A percentile compares a stretch with the other conserved stretches of the same genome.
Conservation (phyloP, 2,797 vertebrate species). For the Sciaenops ocellatus region DNA sequence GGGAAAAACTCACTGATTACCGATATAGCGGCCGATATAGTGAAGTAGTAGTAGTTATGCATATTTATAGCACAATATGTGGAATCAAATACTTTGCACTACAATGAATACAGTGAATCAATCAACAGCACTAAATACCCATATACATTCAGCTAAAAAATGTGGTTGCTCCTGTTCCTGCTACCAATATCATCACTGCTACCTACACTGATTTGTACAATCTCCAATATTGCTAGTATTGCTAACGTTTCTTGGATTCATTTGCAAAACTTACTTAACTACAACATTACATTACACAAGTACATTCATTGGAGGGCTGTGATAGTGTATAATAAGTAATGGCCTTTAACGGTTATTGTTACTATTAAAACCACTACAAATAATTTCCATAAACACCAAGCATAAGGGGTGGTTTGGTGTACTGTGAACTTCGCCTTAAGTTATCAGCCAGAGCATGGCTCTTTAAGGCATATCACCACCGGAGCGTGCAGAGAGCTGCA, state of each 20-base stretch:
- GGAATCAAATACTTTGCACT: too few species aligned
- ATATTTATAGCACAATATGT: too few species aligned
- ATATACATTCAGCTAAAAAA: too few species aligned
- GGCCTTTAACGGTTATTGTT: not conserved
- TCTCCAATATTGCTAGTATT: not conserved
- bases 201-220: not conserved
- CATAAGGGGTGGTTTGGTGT: not conserved
- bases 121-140: too few species aligned
- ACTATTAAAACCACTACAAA: too few species aligned
- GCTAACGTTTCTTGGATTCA: not conserved
- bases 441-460: not conserved
- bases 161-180: too few species aligned
- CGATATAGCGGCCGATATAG: too few species aligned
- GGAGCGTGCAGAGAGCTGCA: slow-evolving; percentile 6
- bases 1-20: too few species aligned
- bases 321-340: not conserved
- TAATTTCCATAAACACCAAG: not conserved
- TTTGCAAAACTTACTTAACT: not conserved
- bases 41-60: too few species aligned
- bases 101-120: too few species aligned
- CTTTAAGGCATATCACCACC: slow-evolving; percentile 23
- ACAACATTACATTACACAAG: not conserved
- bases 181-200: not conserved
- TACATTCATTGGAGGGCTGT: not conserved
- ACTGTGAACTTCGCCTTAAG: not conserved